phyloP scores from a whole-genome alignment of 1,140 invertebrate genomes.

The Aphelinus atriplicis region DNA sequence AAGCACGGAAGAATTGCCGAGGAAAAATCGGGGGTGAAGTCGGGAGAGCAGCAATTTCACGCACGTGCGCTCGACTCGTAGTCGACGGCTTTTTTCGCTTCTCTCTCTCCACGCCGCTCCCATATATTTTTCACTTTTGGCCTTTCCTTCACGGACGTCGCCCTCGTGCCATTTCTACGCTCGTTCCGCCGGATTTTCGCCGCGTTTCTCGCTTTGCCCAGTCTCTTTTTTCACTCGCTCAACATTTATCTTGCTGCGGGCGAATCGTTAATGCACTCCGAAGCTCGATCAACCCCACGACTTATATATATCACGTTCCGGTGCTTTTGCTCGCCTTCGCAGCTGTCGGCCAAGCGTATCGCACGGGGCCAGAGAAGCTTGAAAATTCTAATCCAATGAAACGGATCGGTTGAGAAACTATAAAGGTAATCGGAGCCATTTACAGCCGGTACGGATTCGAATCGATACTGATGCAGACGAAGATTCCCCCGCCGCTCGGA shows the following conservation, averaged over 20 bases:
- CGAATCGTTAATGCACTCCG: too few species aligned
- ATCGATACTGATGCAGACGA: not conserved
- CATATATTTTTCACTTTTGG: not conserved
- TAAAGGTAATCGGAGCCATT: too few species aligned
- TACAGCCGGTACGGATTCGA: not conserved
- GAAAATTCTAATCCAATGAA: too few species aligned
- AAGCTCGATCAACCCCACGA: too few species aligned
- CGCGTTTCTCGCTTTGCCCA: constrained; percentile 6
- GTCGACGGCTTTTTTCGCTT: too few species aligned
- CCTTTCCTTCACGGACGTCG: not conserved
- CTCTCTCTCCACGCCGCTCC: not conserved
- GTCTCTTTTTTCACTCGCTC: not conserved
- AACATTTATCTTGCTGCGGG: too few species aligned
- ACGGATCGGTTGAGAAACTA: too few species aligned
- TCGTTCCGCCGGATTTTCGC: not conserved
- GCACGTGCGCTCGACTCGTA: not conserved
- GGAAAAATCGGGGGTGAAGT: not conserved
- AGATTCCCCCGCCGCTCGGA: not conserved
- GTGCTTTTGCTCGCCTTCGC: too few species aligned
- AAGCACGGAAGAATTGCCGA: too few species aligned
- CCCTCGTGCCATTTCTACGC: not conserved
- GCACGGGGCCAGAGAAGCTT: too few species aligned
- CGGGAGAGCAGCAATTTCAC: constrained; percentile 25
- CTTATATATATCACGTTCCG: too few species aligned
- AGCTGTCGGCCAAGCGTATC: too few species aligned